phyloP scores from a whole-genome alignment of 2,888 invertebrate species.

The Papilio demoleus region DNA sequence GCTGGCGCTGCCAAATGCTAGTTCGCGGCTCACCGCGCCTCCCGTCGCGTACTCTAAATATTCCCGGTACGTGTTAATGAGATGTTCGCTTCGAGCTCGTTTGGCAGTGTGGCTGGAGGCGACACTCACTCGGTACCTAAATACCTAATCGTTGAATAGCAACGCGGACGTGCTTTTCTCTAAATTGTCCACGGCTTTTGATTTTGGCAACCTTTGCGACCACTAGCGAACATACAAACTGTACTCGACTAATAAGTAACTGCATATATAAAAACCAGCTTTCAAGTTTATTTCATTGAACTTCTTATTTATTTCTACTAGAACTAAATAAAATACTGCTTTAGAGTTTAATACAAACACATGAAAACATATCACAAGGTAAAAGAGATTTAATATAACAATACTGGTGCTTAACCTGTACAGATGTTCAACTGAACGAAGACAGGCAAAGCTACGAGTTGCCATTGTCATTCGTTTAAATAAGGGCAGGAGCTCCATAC shows the following conservation, averaged over 20 bases:
- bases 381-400: neutral
- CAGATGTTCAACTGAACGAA: conserved; percentile 20
- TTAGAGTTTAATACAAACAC: no score
- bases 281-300: neutral
- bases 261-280: neutral
- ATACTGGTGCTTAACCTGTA: neutral
- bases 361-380: neutral
- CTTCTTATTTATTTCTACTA: neutral
- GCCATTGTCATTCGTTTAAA: conserved; percentile 72
- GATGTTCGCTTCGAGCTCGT: conserved; percentile 72
- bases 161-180: conserved; percentile 43
- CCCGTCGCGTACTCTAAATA: conserved; percentile 68
- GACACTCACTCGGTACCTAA: conserved; percentile 51
- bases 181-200: conserved; percentile 43
- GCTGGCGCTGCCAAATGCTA: conserved; percentile 79
- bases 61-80: conserved; percentile 76
- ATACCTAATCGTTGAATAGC: conserved; percentile 49
- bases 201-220: conserved; percentile 33
- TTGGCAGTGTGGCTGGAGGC: conserved; percentile 60
- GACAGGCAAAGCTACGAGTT: conserved; percentile 50
- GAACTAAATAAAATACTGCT: neutral
- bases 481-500: conserved; percentile 69
- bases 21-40: conserved; percentile 81
- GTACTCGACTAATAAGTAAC: neutral
- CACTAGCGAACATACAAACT: conserved; percentile 36